Base-by-base conservation (phyloP, 2,888 invertebrate species). In the Malthinus seriepunctatus region DNA sequence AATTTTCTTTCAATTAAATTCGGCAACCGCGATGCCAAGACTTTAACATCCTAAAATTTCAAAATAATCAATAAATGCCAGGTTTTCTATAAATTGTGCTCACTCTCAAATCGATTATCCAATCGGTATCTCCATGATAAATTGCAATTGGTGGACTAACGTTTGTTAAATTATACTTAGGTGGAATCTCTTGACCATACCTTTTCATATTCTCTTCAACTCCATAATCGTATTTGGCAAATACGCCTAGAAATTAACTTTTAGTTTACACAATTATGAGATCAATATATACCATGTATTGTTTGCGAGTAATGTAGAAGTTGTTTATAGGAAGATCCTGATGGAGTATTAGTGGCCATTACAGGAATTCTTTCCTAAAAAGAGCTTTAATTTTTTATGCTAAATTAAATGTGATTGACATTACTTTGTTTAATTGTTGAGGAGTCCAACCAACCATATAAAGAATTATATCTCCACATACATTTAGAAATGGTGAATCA, bases 251-350 rank as follows among this genome's bases (percentile, higher is more conserved):
- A 34, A 11, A 39, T 39, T 8, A 2, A 39, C 4, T n/a, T n/a
- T n/a, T n/a, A n/a, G n/a, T n/a, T n/a, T n/a, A n/a, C n/a, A n/a
- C n/a, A n/a, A n/a, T n/a, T n/a, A n/a, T n/a, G n/a, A n/a, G n/a
- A n/a, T n/a, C n/a, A 4, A 15, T 32, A 31, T 32, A 52, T 0
- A 81, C 79, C 31, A 78, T 79, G 66, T 79, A 2, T 79, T 6
- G 80, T 63, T 62, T 84, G 84, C 0, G 80, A 81, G 62, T 78
- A 83, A 68, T 84, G 84, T 7, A 82, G 70, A 10, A 83, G 61
- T 69, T 83, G 82, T 63, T 78, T 76, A 0, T 80, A 76, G 0
- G 83, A 80, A 1, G 82, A 78, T 38, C 61, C 56, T 10, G 45
- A 75, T 3, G 77, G 78, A 9, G 72, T 67, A 35, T 50, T 59